A percentile compares a stretch with the other conserved stretches of the same genome.
Conservation (phyloP, 2,113 vertebrate genomes). For the Nothoprocta perdicaria region DNA sequence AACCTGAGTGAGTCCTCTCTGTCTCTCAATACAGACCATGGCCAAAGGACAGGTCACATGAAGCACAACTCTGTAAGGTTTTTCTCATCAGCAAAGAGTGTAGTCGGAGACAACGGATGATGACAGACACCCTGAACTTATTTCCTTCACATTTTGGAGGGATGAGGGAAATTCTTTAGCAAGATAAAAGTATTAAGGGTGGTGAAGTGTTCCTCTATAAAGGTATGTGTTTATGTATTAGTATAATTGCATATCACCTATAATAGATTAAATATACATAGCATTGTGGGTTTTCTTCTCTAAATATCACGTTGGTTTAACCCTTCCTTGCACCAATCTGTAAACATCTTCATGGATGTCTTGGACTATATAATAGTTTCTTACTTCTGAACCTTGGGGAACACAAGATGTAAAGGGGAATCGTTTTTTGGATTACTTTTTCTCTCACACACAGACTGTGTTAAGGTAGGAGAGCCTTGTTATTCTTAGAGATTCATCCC, state of each 20-base stretch:
- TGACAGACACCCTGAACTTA: not conserved
- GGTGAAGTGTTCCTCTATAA: not conserved
- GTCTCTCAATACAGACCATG: not conserved
- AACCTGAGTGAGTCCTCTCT: not conserved
- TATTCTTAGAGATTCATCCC: fast-evolving
- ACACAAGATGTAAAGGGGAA: not conserved
- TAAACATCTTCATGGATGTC: not conserved
- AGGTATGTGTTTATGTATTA: not conserved
- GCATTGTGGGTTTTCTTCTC: not conserved
- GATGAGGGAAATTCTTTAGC: not conserved
- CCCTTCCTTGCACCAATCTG: not conserved
- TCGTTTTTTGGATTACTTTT: not conserved
- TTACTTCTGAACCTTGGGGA: not conserved
- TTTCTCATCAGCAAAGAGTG: not conserved
- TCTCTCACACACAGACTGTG: not conserved
- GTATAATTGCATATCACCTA: not conserved
- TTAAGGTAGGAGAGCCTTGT: not conserved
- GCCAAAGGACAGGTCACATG: not conserved
- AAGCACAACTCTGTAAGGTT: not conserved
- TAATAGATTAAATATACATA: not conserved
- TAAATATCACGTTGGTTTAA: not conserved
- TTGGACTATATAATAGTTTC: not conserved
- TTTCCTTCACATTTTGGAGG: not conserved
- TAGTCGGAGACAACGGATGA: not conserved
- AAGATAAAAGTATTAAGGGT: not conserved